These are phyloP conservation scores for Sebastes vulpes DNA, from an alignment of 2,797 vertebrate species.

Conservation along the genomic window DNA sequence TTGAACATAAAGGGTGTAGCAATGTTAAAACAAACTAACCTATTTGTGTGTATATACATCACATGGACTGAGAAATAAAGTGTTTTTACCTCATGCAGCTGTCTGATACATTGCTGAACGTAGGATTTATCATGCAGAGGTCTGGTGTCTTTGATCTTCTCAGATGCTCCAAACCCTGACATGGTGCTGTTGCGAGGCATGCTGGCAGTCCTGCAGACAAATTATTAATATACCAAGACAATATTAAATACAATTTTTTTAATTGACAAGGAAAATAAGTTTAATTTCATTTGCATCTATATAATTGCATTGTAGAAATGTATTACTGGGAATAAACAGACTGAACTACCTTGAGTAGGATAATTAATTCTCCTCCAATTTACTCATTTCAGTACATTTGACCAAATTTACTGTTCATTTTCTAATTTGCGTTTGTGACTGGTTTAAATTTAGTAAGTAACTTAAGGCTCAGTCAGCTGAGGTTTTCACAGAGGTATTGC, in stretches of 20 bases:
- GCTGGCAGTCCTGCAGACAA: conserved; percentile 81
- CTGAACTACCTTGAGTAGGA: not conserved
- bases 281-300: not conserved
- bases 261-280: not conserved
- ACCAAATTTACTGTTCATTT: not conserved
- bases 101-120: conserved; percentile 95
- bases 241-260: not conserved
- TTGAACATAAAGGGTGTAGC: not conserved
- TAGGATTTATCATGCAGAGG: conserved; percentile 95
- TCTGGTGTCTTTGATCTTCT: conserved; percentile 96
- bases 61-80: not conserved
- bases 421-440: not conserved
- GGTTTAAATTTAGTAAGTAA: not conserved
- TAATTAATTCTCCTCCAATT: not conserved
- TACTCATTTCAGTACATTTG: not conserved
- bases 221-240: not conserved
- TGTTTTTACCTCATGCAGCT: conserved; percentile 91
- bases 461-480: not conserved
- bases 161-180: conserved; percentile 89
- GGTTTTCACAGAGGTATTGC: not conserved
- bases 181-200: conserved; percentile 90
- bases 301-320: not conserved
- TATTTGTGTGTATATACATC: not conserved
- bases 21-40: not conserved
- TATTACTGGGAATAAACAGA: not conserved